Percentiles rank a stretch among this genome's conserved stretches.
Conservation (phyloP, 2,797 vertebrate species). For the Hydrolagus colliei region DNA sequence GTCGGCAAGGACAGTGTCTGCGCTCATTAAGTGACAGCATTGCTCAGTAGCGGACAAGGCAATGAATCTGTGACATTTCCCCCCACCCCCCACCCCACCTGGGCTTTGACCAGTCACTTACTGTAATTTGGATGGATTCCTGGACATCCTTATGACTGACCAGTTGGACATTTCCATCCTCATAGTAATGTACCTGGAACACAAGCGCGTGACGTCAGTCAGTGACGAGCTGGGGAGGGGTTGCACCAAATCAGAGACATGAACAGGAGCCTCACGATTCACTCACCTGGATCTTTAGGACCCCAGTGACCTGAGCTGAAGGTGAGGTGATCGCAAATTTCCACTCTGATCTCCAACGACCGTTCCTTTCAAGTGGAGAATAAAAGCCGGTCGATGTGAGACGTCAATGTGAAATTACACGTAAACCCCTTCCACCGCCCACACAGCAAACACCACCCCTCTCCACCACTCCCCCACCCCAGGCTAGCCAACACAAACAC, state of each 20-base stretch:
- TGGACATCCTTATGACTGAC: conserved; percentile 92
- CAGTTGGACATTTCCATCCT: conserved; percentile 90
- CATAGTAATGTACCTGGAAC: conserved; percentile 85
- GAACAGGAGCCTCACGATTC: not conserved
- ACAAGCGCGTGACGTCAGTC: not conserved
- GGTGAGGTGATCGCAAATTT: conserved; percentile 81
- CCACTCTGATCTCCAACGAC: conserved; percentile 90
- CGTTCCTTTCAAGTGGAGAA: conserved; percentile 64
- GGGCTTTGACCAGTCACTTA: conserved; percentile 55
- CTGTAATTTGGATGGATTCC: conserved; percentile 71
- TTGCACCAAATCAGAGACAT: not conserved
- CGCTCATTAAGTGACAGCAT: no score
- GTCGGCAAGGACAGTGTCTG: no score
- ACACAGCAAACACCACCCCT: no score
- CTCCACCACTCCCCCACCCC: no score
- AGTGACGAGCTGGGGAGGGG: no score
- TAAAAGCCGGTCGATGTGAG: not conserved
- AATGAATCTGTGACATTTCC: not conserved
- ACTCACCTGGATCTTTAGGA: conserved; percentile 84
- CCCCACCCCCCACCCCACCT: not conserved
- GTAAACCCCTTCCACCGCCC: not conserved
- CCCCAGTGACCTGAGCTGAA: conserved; percentile 72
- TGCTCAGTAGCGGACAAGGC: no score
- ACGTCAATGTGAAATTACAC: not conserved
- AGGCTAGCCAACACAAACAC: not conserved